Evolutionary conservation across 1,140 invertebrate species (phyloP).

Genomic region (Nasonia longicornis): DNA sequence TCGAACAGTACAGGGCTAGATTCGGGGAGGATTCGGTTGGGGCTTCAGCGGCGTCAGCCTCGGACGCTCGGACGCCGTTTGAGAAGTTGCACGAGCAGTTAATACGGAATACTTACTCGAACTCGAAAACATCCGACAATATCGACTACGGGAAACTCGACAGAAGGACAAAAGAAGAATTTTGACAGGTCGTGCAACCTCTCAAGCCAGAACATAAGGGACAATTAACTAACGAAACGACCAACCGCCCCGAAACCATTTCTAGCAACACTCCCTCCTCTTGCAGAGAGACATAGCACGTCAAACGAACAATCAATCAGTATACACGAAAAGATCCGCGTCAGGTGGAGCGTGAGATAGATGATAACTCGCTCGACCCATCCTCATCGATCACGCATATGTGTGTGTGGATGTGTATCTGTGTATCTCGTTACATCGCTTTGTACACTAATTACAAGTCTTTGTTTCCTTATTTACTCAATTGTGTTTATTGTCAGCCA

Average conservation of each 20-base stretch:
- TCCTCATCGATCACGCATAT: conserved; percentile 35
- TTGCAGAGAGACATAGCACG: conserved; percentile 24
- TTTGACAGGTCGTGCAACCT: conserved; percentile 16
- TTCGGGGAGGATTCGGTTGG: conserved; percentile 16
- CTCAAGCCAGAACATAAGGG: neutral
- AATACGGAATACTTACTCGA: conserved; percentile 1
- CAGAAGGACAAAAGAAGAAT: neutral
- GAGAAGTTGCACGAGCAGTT: conserved; percentile 14
- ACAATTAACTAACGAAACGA: conserved; percentile 28
- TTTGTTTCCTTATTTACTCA: conserved; percentile 46
- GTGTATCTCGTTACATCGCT: conserved; percentile 32
- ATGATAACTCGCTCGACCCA: conserved; percentile 26
- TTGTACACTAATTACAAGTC: conserved; percentile 70
- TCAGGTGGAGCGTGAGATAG: conserved; percentile 12
- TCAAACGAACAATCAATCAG: conserved; percentile 6
- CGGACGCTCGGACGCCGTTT: neutral
- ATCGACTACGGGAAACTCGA: neutral
- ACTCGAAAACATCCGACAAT: neutral
- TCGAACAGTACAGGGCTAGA: conserved; percentile 2
- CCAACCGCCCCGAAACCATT: conserved; percentile 5
- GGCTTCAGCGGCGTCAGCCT: neutral
- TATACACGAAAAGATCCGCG: conserved; percentile 20
- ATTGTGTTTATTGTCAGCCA: conserved; percentile 67
- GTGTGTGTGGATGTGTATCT: neutral
- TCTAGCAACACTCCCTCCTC: neutral